Evolutionary conservation across 1,140 invertebrate genomes (phyloP).

Genomic region (Adelges cooleyi): DNA sequence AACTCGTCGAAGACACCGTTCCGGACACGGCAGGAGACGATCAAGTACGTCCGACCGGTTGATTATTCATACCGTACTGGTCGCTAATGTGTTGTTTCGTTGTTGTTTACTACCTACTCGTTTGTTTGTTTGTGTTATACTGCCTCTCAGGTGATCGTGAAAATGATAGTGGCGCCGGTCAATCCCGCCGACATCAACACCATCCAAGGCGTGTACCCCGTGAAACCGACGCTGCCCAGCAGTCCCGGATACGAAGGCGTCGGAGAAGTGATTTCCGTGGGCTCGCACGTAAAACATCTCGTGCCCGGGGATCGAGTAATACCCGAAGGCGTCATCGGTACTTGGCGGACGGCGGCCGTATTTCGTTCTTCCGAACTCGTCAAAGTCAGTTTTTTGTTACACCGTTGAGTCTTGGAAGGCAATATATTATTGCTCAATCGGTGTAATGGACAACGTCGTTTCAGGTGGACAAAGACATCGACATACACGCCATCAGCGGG

Average conservation of each 20-base stretch:
- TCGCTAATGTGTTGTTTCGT: neutral
- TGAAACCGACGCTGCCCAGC: conserved; percentile 73
- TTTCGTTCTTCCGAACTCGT: conserved; percentile 50
- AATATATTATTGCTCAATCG: no score
- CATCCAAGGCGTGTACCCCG: conserved; percentile 88
- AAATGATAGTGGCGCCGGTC: conserved; percentile 81
- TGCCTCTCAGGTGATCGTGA: conserved; percentile 57
- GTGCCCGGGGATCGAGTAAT: conserved; percentile 71
- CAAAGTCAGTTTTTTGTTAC: conserved; percentile 43
- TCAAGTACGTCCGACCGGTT: neutral
- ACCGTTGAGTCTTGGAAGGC: no score
- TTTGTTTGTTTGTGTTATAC: neutral
- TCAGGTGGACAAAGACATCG: conserved; percentile 51
- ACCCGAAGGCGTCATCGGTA: conserved; percentile 61
- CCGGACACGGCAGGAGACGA: conserved; percentile 44
- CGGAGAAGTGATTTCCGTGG: conserved; percentile 65
- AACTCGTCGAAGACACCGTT: conserved; percentile 44
- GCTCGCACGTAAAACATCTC: conserved; percentile 51
- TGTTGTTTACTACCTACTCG: neutral
- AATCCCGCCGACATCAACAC: conserved; percentile 99
- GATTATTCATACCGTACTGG: conserved; percentile 38
- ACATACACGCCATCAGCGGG: conserved; percentile 68
- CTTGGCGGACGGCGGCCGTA: conserved; percentile 69
- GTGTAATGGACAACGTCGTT: neutral
- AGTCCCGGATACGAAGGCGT: conserved; percentile 88